Evolutionary conservation across 2,797 vertebrate species (phyloP), one percentile per base, ranked within the genome.

Genomic region (Scolopax bukidnonensis): DNA sequence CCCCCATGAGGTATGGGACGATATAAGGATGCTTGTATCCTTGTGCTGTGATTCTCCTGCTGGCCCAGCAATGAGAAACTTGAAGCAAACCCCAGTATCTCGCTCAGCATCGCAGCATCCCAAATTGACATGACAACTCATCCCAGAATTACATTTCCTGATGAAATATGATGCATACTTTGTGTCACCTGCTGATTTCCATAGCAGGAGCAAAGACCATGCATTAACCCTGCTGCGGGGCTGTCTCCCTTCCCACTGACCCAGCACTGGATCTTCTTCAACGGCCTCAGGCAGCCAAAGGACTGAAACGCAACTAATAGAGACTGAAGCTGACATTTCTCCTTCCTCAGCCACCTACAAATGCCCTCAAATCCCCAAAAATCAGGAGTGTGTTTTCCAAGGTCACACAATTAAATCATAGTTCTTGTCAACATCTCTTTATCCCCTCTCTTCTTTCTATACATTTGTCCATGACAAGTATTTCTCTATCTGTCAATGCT

Each of bases 341-440:
- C 56, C 41, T 32, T 33, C 78, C 71, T 70, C 43, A 16, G 73
- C 9, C 27, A 40, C 47, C 51, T 50, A 28, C 14, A 57, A 7
- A 14, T 6, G 56, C 11, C 38, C 24, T 43, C 10, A 1, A 1
- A 10, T 4, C n/a, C 53, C 36, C 0, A 1, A 3, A 54, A 30
- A 23, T 1, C 0, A 45, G 27, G 6, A 64, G 27, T 2, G 32
- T 5, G 27, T 48, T 61, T 65, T 47, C 64, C 15, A 9, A 60
- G 68, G 54, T 10, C 70, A 48, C 57, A 28, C 33, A 36, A 11
- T 3, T 64, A 51, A 82, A 54, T 20, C 38, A 3, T 3, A 60
- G 32, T 2, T 60, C 45, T 60, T 32, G 11, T 9, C 51, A 16
- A 27, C 9, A 28, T 24, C 57, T 40, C 43, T 23, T 23, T 24